Evolutionary conservation across 64 coral and sea anemone genomes (phyloP).

Genomic region (Porites australiensis): DNA sequence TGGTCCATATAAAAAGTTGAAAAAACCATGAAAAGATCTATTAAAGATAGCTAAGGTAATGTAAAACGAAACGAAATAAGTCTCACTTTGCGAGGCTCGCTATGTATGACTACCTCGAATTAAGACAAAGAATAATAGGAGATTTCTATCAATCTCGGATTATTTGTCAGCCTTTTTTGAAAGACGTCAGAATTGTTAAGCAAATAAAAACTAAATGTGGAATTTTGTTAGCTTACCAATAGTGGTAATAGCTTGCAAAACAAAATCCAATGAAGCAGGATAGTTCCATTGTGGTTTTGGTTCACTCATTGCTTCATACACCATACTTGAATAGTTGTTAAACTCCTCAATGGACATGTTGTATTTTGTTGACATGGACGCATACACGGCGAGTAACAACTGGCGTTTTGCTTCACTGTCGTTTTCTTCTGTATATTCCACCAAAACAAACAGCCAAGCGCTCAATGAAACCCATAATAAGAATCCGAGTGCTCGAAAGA

Average conservation of each 20-base stretch:
- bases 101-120: no score
- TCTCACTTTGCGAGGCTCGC: no score
- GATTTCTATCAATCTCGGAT: no score
- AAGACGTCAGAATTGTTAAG: no score
- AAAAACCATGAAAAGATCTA: no score
- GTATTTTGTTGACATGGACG: slow-evolving; percentile 54
- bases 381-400: slow-evolving; percentile 33
- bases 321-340: slow-evolving; percentile 16
- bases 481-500: slow-evolving; percentile 1
- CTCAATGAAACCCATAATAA: neutral
- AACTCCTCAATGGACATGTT: slow-evolving; percentile 76
- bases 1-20: no score
- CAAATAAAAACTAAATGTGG: neutral
- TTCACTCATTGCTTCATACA: slow-evolving; percentile 20
- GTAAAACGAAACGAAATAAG: no score
- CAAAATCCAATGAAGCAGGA: neutral
- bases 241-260: slow-evolving; percentile 60
- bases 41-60: no score
- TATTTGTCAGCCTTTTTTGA: no score
- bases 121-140: no score
- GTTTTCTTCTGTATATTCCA: slow-evolving; percentile 52
- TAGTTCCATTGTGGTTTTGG: slow-evolving; percentile 41
- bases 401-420: slow-evolving; percentile 20
- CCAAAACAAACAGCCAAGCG: slow-evolving; percentile 35
- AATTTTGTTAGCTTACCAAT: slow-evolving; percentile 41